Evolutionary conservation across 2,797 vertebrate species (phyloP), one percentile per base, ranked within the genome.

Genomic region (Acipenser oxyrinchus): DNA sequence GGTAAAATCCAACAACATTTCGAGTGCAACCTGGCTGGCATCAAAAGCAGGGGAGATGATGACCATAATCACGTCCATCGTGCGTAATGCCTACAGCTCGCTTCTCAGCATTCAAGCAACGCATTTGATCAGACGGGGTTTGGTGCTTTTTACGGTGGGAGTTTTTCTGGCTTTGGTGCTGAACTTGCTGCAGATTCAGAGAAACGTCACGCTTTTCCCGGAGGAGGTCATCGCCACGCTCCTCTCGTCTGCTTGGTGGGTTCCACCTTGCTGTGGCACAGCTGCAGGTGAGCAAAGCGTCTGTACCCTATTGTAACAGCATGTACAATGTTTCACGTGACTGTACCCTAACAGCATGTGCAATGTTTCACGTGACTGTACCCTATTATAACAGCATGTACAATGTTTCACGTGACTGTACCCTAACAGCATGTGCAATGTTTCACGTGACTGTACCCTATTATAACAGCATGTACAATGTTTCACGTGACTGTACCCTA

Each of bases 171-270:
- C 97, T 1, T 81, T 99, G 80, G 97, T 99, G 81, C 91, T 99
- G 75, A 98, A 99, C 85, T 75, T 99, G 78, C 93, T 99, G 76
- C 96, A 99, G 83, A 89, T 98, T 15, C 95, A 97, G 72, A 87
- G 94, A 37, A 88, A 97, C 1, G 97, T 98, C 71, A 95, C 94
- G 0, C 81, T 99, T 13, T 98, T 99, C 65, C 96, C 95, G 0
- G 96, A 97, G 12, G 95, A 98, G 77, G 96, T 97, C 72, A 92
- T 97, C 64, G 81, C 93, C 70, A 95, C 95, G 1, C 82, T 95
- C 77, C 95, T 98, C 70, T 95, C 95, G 9, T 97, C 96, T 0
- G 94, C 97, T 58, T 99, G 97, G 96, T 99, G 97, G 97, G 95
- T 99, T 70, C 95, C 97, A 0, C 94, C 94, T 2, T 95, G 95